Conservation (phyloP, 2,888 invertebrate genomes). For the Troides helena region DNA sequence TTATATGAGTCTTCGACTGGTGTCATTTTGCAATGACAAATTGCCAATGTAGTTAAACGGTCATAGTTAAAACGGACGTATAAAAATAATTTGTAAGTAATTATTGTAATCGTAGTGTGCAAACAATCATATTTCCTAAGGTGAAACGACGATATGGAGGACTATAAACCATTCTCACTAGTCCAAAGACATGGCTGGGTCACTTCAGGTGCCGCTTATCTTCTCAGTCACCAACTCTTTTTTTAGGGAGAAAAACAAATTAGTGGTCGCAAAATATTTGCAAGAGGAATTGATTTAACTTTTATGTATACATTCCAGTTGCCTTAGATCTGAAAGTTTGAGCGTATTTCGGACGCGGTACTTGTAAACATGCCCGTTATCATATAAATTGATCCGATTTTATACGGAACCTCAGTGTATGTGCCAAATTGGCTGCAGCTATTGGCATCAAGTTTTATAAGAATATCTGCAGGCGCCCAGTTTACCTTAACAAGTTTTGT, state of each 20-base stretch:
- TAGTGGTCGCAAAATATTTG: neutral
- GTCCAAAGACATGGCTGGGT: too few relatives aligned
- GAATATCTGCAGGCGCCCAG: neutral
- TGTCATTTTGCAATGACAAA: too few relatives aligned
- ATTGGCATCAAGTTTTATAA: constrained; percentile 11
- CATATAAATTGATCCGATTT: constrained; percentile 22
- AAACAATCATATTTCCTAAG: too few relatives aligned
- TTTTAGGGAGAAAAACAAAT: neutral
- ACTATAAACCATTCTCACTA: too few relatives aligned
- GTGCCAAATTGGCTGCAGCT: constrained; percentile 18
- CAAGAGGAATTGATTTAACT: neutral
- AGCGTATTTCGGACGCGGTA: constrained; percentile 9
- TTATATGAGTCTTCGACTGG: too few relatives aligned
- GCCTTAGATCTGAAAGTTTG: constrained; percentile 3
- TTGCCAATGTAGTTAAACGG: too few relatives aligned
- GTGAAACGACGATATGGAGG: too few relatives aligned
- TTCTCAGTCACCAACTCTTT: too few relatives aligned
- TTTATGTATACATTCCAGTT: neutral
- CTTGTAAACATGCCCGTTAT: constrained; percentile 19
- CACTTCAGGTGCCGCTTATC: too few relatives aligned
- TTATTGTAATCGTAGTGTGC: too few relatives aligned
- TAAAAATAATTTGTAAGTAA: too few relatives aligned
- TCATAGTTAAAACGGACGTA: too few relatives aligned
- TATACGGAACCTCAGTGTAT: constrained; percentile 1
- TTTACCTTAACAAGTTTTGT: constrained; percentile 2